A percentile compares a stretch with the other conserved stretches of the same genome.
These are phyloP conservation scores for Puntigrus tetrazona DNA, from an alignment of 2,113 vertebrate genomes.

Conservation along the genomic window DNA sequence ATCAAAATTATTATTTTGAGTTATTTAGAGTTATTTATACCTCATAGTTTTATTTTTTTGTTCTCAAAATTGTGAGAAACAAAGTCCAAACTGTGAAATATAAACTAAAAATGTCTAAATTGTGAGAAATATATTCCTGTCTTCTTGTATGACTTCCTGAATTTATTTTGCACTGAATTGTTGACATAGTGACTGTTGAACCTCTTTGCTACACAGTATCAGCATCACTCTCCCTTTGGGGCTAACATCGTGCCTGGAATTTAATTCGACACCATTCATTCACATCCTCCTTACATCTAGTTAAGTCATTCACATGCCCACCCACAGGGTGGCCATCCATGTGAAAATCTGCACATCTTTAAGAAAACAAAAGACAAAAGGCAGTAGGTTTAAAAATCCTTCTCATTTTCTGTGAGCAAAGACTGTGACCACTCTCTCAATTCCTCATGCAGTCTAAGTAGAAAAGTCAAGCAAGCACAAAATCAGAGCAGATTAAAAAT, in stretches of 20 bases:
- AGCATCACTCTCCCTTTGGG: background rate
- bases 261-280: constrained; percentile 7
- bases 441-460: background rate
- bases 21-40: too few relatives aligned
- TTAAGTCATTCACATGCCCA: constrained; percentile 35
- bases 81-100: too few relatives aligned
- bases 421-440: background rate
- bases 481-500: constrained; percentile 4
- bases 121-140: background rate
- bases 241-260: background rate
- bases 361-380: constrained; percentile 22
- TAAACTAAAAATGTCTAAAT: too few relatives aligned
- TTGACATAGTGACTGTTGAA: background rate
- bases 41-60: too few relatives aligned
- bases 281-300: constrained; percentile 3
- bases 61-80: too few relatives aligned
- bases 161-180: background rate
- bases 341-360: constrained; percentile 23
- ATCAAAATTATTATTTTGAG: too few relatives aligned
- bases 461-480: background rate
- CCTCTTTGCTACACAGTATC: background rate
- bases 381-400: constrained; percentile 23
- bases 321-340: constrained; percentile 29
- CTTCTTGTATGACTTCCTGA: background rate
- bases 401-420: constrained; percentile 32